Base-by-base conservation (phyloP, 2,113 vertebrate species). In the Plectropomus leopardus region DNA sequence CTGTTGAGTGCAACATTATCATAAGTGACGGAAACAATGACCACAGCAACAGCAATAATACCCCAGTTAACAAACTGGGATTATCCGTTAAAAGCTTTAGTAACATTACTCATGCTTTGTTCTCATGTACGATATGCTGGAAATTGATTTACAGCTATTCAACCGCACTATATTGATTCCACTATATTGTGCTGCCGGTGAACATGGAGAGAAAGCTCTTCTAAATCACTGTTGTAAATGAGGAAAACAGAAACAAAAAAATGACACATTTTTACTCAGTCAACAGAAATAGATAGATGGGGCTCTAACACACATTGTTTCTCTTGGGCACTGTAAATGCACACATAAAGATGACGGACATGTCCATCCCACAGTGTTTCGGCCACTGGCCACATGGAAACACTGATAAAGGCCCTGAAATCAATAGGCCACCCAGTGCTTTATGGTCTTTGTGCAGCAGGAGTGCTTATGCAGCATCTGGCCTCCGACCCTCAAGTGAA, bases 381-480 rank as follows among this genome's bases (percentile, higher is more conserved):
- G 57, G 86, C 91, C 89, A 78, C 59, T 42, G 82, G 91, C 89
- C 85, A 81, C 87, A 83, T 78, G 82, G 83, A 90, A 88, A 78
- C 90, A 85, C 86, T 72, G 88, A 93, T 84, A 90, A 87, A 86
- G 82, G 87, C 72, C 45, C 36, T 58, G 72, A 88, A 89, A 91
- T 93, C 90, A 86, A 93, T 94, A 93, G 72, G 72, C 73, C 76
- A 63, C 78, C 75, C 76, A 3, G 65, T 90, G 89, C 72, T 94
- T 95, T 94, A 93, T 92, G 93, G 92, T 89, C 83, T 83, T 74
- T 82, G 59, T 65, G 65, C 75, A 65, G 81, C 86, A 88, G 79
- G 68, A 93, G 69, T 87, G 91, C 89, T 93, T 93, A 92, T 85
- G 85, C 86, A 86, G 93, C 86, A 91, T 48, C 64, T 90, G 89